Evolutionary conservation across 2,797 vertebrate genomes (phyloP).

Genomic region (Myoxocephalus aenaeus): DNA sequence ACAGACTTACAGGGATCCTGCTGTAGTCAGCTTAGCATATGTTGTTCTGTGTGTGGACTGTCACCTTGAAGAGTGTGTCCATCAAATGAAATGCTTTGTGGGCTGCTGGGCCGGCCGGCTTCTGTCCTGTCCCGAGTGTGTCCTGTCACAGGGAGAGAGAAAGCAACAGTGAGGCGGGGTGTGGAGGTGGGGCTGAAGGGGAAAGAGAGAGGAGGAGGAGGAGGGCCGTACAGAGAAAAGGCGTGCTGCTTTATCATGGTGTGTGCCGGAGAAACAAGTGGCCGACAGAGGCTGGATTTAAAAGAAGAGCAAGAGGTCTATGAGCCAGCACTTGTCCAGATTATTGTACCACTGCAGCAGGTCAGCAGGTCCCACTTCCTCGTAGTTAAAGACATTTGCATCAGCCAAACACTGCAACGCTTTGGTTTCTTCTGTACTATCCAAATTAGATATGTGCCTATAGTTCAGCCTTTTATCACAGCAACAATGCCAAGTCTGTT

Average conservation of each 20-base stretch:
- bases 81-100: constrained; percentile 44
- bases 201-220: constrained; percentile 17
- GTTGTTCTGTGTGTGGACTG: constrained; percentile 7
- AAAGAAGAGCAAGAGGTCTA: constrained; percentile 4
- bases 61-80: constrained; percentile 28
- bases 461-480: constrained; percentile 27
- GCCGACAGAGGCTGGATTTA: neutral
- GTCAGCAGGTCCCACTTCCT: constrained; percentile 29
- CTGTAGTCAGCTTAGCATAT: constrained; percentile 19
- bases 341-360: constrained; percentile 2
- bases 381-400: constrained; percentile 44
- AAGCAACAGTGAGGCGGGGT: constrained; percentile 59
- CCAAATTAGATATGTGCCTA: constrained; percentile 29
- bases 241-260: constrained; percentile 36
- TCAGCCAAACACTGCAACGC: constrained; percentile 25
- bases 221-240: constrained; percentile 40
- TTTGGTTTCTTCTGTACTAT: constrained; percentile 24
- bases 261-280: constrained; percentile 19
- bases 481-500: constrained; percentile 25
- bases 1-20: constrained; percentile 59
- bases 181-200: constrained; percentile 58
- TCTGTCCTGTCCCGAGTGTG: constrained; percentile 57
- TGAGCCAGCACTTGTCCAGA: neutral
- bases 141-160: constrained; percentile 61
- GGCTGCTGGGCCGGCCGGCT: constrained; percentile 62